phyloP scores from a whole-genome alignment of 2,113 vertebrate species.

The Gallinago undulata region DNA sequence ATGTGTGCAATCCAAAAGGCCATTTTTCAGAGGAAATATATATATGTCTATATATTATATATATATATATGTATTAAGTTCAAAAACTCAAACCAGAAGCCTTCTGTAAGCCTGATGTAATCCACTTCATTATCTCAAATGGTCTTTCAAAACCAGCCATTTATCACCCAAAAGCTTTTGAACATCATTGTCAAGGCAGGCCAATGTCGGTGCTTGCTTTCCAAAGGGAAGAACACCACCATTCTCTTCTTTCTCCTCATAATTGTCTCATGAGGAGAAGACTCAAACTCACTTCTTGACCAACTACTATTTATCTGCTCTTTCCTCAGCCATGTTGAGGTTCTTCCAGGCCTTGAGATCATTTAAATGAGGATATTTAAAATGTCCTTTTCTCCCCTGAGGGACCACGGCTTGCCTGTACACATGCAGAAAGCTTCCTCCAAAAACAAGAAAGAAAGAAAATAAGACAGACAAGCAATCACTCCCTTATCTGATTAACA shows the following conservation, averaged over 20 bases:
- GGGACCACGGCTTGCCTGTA: rapidly evolving
- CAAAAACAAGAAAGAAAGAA: background rate
- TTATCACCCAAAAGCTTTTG: background rate
- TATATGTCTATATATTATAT: background rate
- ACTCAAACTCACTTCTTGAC: background rate
- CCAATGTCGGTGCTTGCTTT: background rate
- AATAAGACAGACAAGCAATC: background rate
- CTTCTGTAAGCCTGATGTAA: background rate
- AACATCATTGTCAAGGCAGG: background rate
- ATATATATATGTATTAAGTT: too few relatives aligned
- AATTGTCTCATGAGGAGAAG: background rate
- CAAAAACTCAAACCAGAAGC: background rate
- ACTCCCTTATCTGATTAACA: background rate
- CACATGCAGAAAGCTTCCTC: background rate
- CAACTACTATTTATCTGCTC: background rate
- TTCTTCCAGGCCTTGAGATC: background rate
- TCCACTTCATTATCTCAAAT: background rate
- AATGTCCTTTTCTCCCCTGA: background rate
- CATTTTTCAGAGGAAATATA: background rate
- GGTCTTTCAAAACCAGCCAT: background rate
- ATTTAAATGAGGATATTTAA: background rate
- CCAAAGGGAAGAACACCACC: background rate
- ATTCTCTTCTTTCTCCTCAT: background rate
- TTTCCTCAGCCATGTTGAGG: background rate
- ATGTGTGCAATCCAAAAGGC: background rate